phyloP scores from a whole-genome alignment of 2,797 vertebrate species.

The Scarus forsteni region DNA sequence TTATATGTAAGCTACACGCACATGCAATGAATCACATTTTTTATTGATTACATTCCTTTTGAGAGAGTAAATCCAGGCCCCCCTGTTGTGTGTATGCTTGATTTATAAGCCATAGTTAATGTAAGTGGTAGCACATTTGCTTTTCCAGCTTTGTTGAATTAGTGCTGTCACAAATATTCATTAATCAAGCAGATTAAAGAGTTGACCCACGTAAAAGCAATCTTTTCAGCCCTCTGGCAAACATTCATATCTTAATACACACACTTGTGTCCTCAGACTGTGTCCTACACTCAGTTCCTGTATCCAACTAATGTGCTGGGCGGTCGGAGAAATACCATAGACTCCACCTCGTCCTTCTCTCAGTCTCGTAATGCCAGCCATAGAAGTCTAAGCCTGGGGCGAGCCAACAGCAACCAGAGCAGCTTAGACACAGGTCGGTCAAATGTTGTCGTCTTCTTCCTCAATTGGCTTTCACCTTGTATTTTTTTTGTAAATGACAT shows the following conservation, averaged over 20 bases:
- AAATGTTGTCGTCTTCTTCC: neutral
- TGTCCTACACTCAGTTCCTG: conserved; percentile 98
- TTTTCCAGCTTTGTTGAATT: neutral
- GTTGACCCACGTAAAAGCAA: neutral
- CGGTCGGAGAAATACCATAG: conserved; percentile 95
- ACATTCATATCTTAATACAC: neutral
- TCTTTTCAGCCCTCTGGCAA: neutral
- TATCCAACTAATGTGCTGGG: conserved; percentile 96
- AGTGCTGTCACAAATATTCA: neutral
- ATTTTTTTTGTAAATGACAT: neutral
- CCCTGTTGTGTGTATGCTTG: neutral
- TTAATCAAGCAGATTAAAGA: neutral
- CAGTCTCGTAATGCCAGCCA: conserved; percentile 96
- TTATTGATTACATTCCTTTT: neutral
- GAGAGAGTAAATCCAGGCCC: conserved; percentile 4
- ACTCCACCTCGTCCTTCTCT: conserved; percentile 96
- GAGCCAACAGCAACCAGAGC: conserved; percentile 97
- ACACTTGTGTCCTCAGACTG: conserved; percentile 85
- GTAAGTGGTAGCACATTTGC: neutral
- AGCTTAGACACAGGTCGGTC: conserved; percentile 93
- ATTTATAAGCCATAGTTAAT: neutral
- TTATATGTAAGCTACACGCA: too few species aligned
- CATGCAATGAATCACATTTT: too few species aligned
- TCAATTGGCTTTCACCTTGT: neutral
- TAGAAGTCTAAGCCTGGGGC: conserved; percentile 94